Percentiles rank a stretch among this genome's conserved stretches.
Evolutionary conservation across 2,888 invertebrate genomes (phyloP).

Genomic region (Philereme transversata): DNA sequence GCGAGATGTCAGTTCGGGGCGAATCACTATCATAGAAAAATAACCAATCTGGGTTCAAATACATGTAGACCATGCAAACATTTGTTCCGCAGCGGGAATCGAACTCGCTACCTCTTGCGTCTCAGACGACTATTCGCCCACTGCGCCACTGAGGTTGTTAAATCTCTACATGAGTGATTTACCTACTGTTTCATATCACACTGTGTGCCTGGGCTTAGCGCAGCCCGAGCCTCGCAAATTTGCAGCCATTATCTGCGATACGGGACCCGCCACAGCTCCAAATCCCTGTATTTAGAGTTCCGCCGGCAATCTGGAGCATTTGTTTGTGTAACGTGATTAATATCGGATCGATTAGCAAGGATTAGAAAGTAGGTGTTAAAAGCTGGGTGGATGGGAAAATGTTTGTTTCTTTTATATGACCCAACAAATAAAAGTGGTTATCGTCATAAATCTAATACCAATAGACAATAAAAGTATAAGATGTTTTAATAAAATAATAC

Average conservation of each 20-base stretch:
- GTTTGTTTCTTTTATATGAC: neutral
- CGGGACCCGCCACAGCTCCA: conserved; percentile 53
- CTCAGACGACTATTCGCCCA: no score
- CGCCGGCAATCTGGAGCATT: conserved; percentile 46
- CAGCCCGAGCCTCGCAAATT: conserved; percentile 52
- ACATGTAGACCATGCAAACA: no score
- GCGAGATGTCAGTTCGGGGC: no score
- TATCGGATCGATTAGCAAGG: conserved; percentile 22
- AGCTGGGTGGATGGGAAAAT: neutral
- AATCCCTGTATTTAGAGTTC: conserved; percentile 52
- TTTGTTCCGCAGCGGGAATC: no score
- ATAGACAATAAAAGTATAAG: no score
- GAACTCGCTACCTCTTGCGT: no score
- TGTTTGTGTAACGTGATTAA: conserved; percentile 35
- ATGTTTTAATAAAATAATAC: no score
- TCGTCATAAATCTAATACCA: no score
- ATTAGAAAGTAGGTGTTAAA: conserved; percentile 16
- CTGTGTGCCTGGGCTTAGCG: conserved; percentile 28
- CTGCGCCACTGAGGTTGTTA: no score
- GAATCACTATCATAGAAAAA: no score
- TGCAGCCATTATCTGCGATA: conserved; percentile 60
- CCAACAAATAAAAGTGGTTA: neutral
- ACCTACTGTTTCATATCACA: neutral
- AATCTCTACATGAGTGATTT: no score
- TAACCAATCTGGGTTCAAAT: no score